These are phyloP conservation scores for Corythoichthys haematopterus DNA, from an alignment of 2,113 vertebrate species.

Conservation along the genomic window DNA sequence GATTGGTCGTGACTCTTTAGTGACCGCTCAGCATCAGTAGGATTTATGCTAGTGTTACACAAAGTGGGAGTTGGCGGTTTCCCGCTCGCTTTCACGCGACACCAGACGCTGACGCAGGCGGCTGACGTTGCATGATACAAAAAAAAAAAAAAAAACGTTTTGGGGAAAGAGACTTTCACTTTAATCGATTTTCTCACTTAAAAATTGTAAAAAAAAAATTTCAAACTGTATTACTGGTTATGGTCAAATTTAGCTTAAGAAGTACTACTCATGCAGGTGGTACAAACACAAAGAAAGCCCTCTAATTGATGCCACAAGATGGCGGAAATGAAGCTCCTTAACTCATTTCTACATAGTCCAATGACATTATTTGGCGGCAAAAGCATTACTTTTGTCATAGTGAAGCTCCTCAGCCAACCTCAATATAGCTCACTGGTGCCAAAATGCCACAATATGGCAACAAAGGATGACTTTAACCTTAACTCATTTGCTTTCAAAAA, in stretches of 20 bases:
- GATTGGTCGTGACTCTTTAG: conserved; percentile 2
- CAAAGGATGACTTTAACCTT: background rate
- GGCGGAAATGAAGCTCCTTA: background rate
- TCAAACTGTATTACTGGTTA: too few species aligned
- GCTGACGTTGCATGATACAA: too few species aligned
- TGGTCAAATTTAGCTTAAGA: background rate
- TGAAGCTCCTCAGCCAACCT: background rate
- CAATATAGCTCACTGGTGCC: background rate
- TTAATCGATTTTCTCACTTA: background rate
- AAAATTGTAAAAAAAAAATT: too few species aligned
- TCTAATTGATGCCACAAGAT: background rate
- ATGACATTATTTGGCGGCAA: background rate
- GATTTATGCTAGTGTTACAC: background rate
- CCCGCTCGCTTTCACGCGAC: background rate
- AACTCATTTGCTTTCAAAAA: too few species aligned
- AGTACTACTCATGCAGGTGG: too few species aligned
- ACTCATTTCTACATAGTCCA: background rate
- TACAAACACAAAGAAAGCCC: too few species aligned
- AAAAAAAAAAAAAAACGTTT: too few species aligned
- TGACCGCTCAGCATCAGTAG: conserved; percentile 5
- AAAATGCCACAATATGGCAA: background rate
- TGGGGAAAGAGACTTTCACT: too few species aligned
- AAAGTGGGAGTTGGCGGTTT: background rate
- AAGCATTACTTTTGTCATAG: background rate
- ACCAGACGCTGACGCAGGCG: conserved; percentile 10